Evolutionary conservation across 2,888 invertebrate genomes (phyloP).

Genomic region (Philonicus albiceps): DNA sequence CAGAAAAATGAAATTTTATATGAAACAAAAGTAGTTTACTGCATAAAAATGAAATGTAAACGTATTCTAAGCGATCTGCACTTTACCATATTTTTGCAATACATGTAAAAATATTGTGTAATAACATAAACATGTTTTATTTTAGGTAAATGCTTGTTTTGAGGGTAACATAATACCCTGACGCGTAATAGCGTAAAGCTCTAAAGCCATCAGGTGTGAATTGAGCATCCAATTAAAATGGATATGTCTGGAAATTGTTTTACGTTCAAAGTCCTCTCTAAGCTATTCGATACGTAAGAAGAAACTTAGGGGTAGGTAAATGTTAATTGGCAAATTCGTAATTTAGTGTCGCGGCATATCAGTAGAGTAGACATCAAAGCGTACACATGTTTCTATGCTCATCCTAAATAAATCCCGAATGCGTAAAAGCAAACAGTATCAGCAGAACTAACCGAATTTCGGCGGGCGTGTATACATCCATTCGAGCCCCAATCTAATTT

Average conservation of each 20-base stretch:
- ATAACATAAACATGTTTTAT: too few relatives aligned
- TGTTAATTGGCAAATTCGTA: conserved; percentile 9
- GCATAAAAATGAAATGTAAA: too few relatives aligned
- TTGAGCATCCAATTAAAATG: background rate
- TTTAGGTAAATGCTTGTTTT: background rate
- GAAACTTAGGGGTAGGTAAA: background rate
- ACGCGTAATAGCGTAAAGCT: background rate
- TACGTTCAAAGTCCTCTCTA: background rate
- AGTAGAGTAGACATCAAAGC: conserved; percentile 8
- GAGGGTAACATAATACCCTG: background rate
- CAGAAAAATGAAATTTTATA: too few relatives aligned
- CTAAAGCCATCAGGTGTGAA: background rate
- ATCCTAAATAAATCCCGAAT: conserved; percentile 13
- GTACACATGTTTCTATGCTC: background rate
- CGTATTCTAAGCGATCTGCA: too few relatives aligned
- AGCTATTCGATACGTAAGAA: background rate
- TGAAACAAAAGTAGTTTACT: too few relatives aligned
- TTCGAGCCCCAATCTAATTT: conserved; percentile 43
- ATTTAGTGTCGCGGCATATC: background rate
- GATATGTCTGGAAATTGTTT: background rate
- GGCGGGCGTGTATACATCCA: background rate
- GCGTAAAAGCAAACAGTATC: background rate
- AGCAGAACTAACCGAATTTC: background rate
- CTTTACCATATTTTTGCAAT: too few relatives aligned
- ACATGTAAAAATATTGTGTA: background rate